A percentile compares a stretch with the other conserved stretches of the same genome.
Conservation (phyloP, 2,888 invertebrate species). For the Volucella inanis region DNA sequence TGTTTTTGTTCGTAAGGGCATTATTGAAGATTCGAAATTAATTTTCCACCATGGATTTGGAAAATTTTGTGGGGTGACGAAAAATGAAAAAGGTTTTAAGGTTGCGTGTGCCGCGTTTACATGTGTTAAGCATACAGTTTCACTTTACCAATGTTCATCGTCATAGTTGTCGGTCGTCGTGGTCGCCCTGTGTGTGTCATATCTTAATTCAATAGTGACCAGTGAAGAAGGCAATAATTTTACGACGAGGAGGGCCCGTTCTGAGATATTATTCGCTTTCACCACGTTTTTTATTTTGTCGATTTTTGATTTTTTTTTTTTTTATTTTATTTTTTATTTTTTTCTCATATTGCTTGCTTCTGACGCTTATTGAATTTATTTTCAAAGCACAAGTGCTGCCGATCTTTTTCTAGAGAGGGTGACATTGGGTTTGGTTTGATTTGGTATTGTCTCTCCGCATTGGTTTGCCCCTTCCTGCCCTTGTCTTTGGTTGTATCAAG, state of each 20-base stretch:
- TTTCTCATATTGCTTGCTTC: no score
- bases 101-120: constrained; percentile 68
- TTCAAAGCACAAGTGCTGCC: constrained; percentile 21
- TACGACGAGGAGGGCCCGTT: constrained; percentile 14
- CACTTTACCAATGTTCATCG: constrained; percentile 53
- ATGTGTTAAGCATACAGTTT: constrained; percentile 56
- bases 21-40: no score
- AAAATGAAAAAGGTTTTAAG: constrained; percentile 29
- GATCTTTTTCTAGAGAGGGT: constrained; percentile 37
- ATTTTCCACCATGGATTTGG: neutral
- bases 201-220: constrained; percentile 56
- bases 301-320: constrained; percentile 10
- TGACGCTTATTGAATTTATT: constrained; percentile 25
- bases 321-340: neutral
- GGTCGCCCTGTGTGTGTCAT: constrained; percentile 59
- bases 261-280: constrained; percentile 53
- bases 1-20: neutral
- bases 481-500: neutral
- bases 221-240: constrained; percentile 37
- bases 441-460: neutral
- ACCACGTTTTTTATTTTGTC: constrained; percentile 46
- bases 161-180: constrained; percentile 18
- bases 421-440: constrained; percentile 5
- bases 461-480: neutral
- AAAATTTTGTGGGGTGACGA: neutral